A percentile compares a stretch with the other conserved stretches of the same genome.
Evolutionary conservation across 2,797 vertebrate genomes (phyloP).

Genomic region (Amblyraja radiata): DNA sequence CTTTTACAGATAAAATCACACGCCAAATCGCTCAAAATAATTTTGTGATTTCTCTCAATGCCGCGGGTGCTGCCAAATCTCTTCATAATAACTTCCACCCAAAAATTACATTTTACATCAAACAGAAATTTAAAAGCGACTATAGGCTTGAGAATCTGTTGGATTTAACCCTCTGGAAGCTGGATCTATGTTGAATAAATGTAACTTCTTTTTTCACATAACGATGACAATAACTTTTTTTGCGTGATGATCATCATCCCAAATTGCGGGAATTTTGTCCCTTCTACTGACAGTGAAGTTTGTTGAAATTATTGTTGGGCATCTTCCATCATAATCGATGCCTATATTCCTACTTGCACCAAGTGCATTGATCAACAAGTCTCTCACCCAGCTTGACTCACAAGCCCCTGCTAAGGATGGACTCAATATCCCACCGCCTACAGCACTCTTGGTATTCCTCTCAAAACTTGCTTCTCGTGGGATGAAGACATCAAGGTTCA

Average conservation of each 20-base stretch:
- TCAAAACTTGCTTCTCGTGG: neutral
- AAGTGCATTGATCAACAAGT: no score
- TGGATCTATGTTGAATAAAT: neutral
- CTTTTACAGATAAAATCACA: neutral
- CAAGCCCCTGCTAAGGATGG: neutral
- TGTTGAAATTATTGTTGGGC: no score
- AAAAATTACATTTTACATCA: neutral
- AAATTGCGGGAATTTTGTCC: neutral
- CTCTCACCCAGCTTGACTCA: no score
- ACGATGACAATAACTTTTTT: no score
- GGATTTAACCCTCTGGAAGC: neutral
- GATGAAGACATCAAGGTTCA: neutral
- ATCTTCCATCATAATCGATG: no score
- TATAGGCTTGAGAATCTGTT: neutral
- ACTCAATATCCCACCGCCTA: neutral
- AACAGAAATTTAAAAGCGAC: conserved; percentile 4
- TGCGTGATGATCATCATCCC: no score
- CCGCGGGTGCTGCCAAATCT: neutral
- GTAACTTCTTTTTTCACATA: neutral
- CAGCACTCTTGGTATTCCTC: neutral
- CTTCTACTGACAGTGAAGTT: no score
- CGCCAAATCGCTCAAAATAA: conserved; percentile 3
- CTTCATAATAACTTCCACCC: neutral
- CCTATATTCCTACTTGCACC: no score
- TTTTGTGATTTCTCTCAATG: neutral